phyloP scores from a whole-genome alignment of 1,140 invertebrate species.

The Magallana angulata region DNA sequence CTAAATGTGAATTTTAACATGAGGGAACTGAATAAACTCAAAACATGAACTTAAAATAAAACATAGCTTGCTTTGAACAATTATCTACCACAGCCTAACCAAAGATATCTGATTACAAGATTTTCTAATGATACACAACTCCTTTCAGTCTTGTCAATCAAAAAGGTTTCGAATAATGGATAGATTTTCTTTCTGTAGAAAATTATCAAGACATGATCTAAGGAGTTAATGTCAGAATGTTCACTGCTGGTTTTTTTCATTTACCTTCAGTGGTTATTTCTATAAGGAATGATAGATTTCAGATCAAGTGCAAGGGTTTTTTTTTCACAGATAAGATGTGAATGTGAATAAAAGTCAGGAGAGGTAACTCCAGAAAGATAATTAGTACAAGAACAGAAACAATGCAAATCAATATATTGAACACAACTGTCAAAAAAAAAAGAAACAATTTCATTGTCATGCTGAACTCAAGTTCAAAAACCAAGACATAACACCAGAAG shows the following conservation, averaged over 20 bases:
- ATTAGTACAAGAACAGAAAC: slow-evolving; percentile 26
- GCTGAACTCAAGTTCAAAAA: background rate
- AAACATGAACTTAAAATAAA: slow-evolving; percentile 12
- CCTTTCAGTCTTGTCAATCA: slow-evolving; percentile 17
- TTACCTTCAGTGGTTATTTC: background rate
- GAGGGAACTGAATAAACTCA: slow-evolving; percentile 15
- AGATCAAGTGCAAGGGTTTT: background rate
- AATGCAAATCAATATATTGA: slow-evolving; percentile 24
- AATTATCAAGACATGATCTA: slow-evolving; percentile 19
- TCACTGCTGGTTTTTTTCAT: background rate
- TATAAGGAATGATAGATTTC: background rate
- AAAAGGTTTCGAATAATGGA: background rate
- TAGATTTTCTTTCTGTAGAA: background rate
- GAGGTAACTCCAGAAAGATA: slow-evolving; percentile 7
- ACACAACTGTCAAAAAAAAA: background rate
- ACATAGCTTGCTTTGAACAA: background rate
- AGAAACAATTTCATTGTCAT: background rate
- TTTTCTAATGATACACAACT: slow-evolving; percentile 19
- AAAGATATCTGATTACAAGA: slow-evolving; percentile 10
- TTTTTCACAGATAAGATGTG: background rate
- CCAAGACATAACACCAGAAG: too few species aligned
- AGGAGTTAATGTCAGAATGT: slow-evolving; percentile 1
- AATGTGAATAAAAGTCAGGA: background rate
- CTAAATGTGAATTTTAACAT: slow-evolving; percentile 22
- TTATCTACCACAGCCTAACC: background rate